Evolutionary conservation across 2,888 invertebrate species (phyloP), one percentile per base, ranked within the genome.

Genomic region (Acleris emargana): DNA sequence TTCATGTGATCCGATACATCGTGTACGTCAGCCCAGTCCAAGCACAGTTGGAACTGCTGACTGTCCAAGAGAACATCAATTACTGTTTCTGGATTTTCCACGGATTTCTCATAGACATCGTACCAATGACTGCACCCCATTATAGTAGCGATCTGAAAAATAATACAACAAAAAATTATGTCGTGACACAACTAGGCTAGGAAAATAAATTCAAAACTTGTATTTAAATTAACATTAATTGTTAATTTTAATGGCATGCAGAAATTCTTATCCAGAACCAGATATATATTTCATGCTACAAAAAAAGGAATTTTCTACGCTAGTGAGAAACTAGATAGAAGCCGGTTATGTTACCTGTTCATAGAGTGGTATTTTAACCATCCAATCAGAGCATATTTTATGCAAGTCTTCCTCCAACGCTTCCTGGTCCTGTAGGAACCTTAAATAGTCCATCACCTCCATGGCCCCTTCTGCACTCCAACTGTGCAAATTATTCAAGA

Each of bases 11-110:
- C 89, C 0, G 93, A 93, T 17, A 94, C 92, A 20, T 93, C 89
- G 70, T 96, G 95, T 11, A 94, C 93, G 54, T 95, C 93, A 11
- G 95, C 93, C 95, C 96, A 96, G 68, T 95, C 94, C 54, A 95
- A 87, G 71, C 96, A 95, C 1, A 96, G 76, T 72, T 95, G 93
- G 69, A 94, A 94, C 93, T 95, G 86, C 63, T 94, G 93, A 58
- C 91, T 93, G 62, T 93, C 93, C 78, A 94, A 92, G 11, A 94
- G 82, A 2, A 90, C 82, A 75, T 93, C 93, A 16, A 94, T 91
- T 43, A 94, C 88, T 58, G 82, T 80, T 64, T 93, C 93, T 1
- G 94, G 93, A 73, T 93, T 91, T 63, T 93, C 90, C 62, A 91
- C 76, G 25, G 94, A 94, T 69, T 89, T 87, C 71, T 91, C 91